Evolutionary conservation across 2,888 invertebrate genomes (phyloP), one percentile per base, ranked within the genome.

Genomic region (Polyommatus iphigenia): DNA sequence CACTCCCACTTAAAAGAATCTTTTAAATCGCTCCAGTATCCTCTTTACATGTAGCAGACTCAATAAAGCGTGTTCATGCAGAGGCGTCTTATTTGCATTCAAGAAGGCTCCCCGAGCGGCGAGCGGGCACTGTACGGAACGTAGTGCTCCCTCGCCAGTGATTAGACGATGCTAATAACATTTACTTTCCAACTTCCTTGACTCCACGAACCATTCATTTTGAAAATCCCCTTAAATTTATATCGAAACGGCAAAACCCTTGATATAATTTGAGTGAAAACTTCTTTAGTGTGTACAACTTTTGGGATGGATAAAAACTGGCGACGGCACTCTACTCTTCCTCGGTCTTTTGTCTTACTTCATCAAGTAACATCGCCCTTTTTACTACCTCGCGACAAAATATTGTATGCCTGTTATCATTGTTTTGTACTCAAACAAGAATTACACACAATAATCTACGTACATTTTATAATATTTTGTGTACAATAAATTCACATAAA

Each of bases 61-160:
- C 91, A 92, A 93, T 93, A 92, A 91, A 92, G 90, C 89, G 87
- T 87, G 89, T 91, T 87, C 83, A 86, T 90, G 91, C 91, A 91
- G 90, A 91, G 93, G 92, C 91, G 91, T 90, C 92, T 92, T 93
- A 93, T 93, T 93, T 93, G 93, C 93, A 93, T 93, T 92, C 92
- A 90, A 89, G 91, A 90, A 91, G 86, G 89, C 88, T 90, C 90
- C 89, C 88, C 82, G 87, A 89, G 88, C 88, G 89, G 89, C 82
- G 87, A 89, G 88, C 88, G 89, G 89, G 89, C 88, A 87, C 89
- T 89, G 90, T 91, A 89, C 88, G 87, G 87, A 90, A 89, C 90
- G 88, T 84, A 93, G 85, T 85, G 91, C 91, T 93, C 93, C 93
- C 93, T 85, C 86, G 93, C 87, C 88, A 90, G 93, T 92, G 92